Conservation (phyloP, 2,888 invertebrate species). For the Thymelicus acteon region DNA sequence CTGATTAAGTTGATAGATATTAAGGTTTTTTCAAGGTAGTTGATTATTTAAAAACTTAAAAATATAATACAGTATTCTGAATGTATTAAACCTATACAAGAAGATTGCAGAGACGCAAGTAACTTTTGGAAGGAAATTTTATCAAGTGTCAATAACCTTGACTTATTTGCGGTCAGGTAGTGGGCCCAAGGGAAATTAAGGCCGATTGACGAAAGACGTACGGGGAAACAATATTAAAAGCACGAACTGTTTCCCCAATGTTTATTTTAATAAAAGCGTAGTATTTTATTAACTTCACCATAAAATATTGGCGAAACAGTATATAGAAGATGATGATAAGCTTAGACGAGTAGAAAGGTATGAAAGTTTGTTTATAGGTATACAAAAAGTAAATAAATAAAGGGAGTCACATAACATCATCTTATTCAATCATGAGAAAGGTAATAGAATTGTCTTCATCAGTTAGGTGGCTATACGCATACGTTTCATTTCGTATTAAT, state of each 20-base stretch:
- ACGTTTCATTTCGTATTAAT: too few species aligned
- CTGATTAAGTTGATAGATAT: too few species aligned
- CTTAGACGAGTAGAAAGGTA: neutral
- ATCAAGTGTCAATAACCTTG: conserved; percentile 49
- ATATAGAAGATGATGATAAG: neutral
- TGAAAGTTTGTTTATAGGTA: too few species aligned
- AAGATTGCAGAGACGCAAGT: conserved; percentile 9
- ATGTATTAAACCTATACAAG: neutral
- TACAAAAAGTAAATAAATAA: too few species aligned
- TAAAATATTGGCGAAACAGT: conserved; percentile 5
- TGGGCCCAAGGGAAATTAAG: conserved; percentile 70
- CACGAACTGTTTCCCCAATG: conserved; percentile 45
- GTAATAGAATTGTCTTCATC: too few species aligned
- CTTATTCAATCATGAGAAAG: too few species aligned
- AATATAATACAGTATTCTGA: neutral
- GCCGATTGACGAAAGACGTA: conserved; percentile 56
- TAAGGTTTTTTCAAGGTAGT: too few species aligned
- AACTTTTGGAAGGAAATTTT: conserved; percentile 23
- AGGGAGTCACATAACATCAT: too few species aligned
- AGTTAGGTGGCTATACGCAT: too few species aligned
- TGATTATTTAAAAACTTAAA: too few species aligned
- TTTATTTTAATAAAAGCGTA: conserved; percentile 47
- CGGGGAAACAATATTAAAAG: conserved; percentile 54
- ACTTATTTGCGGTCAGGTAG: conserved; percentile 63
- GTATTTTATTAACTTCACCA: conserved; percentile 23